These are phyloP conservation scores for Myotis planiceps DNA, from an alignment of 2,797 vertebrate species.

Conservation along the genomic window DNA sequence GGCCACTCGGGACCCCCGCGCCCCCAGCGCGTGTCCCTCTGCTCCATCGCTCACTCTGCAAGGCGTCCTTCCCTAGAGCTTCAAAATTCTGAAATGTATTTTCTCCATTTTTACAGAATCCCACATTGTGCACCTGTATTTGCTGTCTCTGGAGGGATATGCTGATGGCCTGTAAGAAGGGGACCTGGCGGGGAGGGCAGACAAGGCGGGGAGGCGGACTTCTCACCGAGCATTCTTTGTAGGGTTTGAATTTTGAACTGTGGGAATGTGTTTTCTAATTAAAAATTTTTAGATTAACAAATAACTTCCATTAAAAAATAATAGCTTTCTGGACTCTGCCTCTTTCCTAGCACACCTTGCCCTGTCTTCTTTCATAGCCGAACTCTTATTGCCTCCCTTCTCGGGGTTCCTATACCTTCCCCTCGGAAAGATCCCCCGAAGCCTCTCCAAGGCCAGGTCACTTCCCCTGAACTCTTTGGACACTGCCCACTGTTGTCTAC, in stretches of 20 bases:
- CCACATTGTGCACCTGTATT: not conserved
- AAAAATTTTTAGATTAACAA: not conserved
- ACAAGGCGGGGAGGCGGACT: not conserved
- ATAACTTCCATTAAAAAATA: not conserved
- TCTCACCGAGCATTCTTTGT: not conserved
- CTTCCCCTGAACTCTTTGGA: not conserved
- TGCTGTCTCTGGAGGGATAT: not conserved
- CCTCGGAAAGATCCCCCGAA: not conserved
- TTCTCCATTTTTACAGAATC: not conserved
- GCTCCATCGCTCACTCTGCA: not conserved
- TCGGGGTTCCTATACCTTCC: not conserved
- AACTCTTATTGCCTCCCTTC: not conserved
- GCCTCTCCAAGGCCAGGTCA: not conserved
- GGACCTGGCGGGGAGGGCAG: accelerated
- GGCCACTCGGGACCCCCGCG: accelerated
- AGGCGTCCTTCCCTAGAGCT: not conserved
- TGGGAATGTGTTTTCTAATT: not conserved
- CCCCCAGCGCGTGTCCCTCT: not conserved
- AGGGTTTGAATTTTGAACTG: conserved; percentile 29
- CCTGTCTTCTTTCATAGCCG: not conserved
- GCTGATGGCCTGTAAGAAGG: not conserved
- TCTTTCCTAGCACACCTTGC: not conserved
- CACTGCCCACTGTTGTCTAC: not conserved
- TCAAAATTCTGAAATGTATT: not conserved
- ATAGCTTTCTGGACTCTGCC: not conserved